Base-by-base conservation (phyloP, 2,797 vertebrate species). In the Anguilla marmorata region DNA sequence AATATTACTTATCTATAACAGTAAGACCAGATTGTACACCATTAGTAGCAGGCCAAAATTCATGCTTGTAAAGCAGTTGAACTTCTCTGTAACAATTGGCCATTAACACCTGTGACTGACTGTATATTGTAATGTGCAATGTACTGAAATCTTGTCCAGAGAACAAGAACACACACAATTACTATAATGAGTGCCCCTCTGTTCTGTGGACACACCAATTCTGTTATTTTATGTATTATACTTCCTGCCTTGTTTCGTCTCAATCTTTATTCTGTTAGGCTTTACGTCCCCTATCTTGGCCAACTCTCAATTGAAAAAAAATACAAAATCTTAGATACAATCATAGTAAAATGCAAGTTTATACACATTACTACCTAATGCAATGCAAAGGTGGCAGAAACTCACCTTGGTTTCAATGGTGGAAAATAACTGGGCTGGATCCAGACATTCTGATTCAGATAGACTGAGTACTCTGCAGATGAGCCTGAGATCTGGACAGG, bases 371-470 rank as follows among this genome's bases (percentile, higher is more conserved):
- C 16, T 30, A 54, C 66, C 30, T 41, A 33, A 60, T 16, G 48
- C n/a, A 54, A 37, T 85, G 16, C 37, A 58, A 30, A 45, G 0
- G 27, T 82, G 72, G 8, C 63, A 58, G 48, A 54, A 58, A 87
- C 90, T 11, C 72, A 98, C 98, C 97, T 98, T 97, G 90, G 95
- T 93, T 89, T 97, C 96, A 87, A 98, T 92, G 19, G 89, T 94
- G 88, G 91, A 94, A 92, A 99, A 94, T 54, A 96, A 88, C 0
- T 91, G 92, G 37, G 90, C 90, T 83, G 94, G 85, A 89, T 95
- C 96, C 87, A 92, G 93, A 89, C 94, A 91, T 0, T 90, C 87
- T 19, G 95, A 94, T 88, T 95, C 94, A 4, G 96, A 91, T 0
- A 98, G 89, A 66, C 94, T 92, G 87, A 99, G 94, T 0, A 94